Base-by-base conservation (phyloP, 2,113 vertebrate species). In the Pelobates fuscus region DNA sequence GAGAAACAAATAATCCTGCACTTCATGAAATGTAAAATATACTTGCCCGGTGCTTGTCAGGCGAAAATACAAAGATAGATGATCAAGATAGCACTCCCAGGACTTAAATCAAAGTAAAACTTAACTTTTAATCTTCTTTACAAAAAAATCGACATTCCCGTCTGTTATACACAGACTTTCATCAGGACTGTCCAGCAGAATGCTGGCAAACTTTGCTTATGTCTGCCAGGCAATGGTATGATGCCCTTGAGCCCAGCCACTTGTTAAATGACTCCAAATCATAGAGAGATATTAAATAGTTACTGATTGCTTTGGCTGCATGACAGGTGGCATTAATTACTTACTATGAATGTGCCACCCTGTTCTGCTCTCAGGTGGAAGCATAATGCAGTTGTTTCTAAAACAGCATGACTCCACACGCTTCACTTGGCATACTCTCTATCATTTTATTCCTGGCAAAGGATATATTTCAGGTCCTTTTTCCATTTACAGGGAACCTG, bases 251-350 rank as follows among this genome's bases (percentile, higher is more conserved):
- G 54, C n/a, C 55, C 25, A 46, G 7, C 15, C 52, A 70, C 52
- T 70, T 67, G 46, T 52, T 49, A 68, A 69, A 58, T 69, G 52
- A 25, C 30, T 70, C 14, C 29, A 58, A 23, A 58, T 69, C 20
- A 32, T 60, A 15, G 32, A 55, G 21, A 60, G 55, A 27, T 27
- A 59, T 27, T 55, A 60, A 60, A 32, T 60, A 52, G 46, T 49
- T 21, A 54, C 30, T 70, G 67, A 58, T 58, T 70, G 57, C 20
- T 43, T 60, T 70, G 68, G 55, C 68, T 46, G 15, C 3, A 1
- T 44, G 25, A 54, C 55, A 60, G 68, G 68, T 70, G 55, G 55
- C 68, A 70, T 60, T 58, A 58, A 59, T 70, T 60, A 60, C 68
- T 46, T 18, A 44, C 8, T 20, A 70, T 70, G 24, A 70, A 29